These are phyloP conservation scores for Musca vetustissima DNA, from an alignment of 1,140 invertebrate genomes.

Conservation along the genomic window DNA sequence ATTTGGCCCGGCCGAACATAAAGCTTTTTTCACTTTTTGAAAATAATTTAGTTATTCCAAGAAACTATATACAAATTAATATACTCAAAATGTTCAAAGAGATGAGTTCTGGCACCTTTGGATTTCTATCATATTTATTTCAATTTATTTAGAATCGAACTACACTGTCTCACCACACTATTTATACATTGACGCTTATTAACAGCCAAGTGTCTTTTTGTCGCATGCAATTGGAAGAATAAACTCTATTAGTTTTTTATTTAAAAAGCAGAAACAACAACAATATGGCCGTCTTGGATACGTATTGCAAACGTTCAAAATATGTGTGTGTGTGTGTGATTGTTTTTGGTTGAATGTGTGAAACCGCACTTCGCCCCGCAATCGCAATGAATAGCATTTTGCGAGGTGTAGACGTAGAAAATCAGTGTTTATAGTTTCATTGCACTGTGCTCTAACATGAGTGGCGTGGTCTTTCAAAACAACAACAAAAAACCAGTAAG, in stretches of 20 bases:
- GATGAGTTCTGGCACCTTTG: too few species aligned
- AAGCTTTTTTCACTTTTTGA: too few species aligned
- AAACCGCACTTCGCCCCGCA: not conserved
- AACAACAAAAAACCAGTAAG: too few species aligned
- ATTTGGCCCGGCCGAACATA: too few species aligned
- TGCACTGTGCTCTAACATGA: not conserved
- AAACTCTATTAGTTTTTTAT: conserved; percentile 9
- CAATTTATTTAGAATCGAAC: too few species aligned
- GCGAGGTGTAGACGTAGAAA: not conserved
- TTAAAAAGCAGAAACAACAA: not conserved
- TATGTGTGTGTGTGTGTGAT: not conserved
- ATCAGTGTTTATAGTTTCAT: not conserved
- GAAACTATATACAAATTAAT: too few species aligned
- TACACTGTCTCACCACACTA: too few species aligned
- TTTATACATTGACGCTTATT: not conserved
- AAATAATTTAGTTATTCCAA: too few species aligned
- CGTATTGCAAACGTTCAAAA: not conserved
- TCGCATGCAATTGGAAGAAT: conserved; percentile 17
- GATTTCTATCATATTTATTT: too few species aligned
- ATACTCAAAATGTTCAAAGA: too few species aligned
- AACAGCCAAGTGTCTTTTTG: conserved; percentile 13
- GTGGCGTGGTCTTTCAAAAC: not conserved
- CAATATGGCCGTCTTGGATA: not conserved
- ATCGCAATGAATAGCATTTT: not conserved
- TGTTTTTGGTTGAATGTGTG: not conserved